phyloP scores from a whole-genome alignment of 2,888 invertebrate species.

The Parnassius orleans region DNA sequence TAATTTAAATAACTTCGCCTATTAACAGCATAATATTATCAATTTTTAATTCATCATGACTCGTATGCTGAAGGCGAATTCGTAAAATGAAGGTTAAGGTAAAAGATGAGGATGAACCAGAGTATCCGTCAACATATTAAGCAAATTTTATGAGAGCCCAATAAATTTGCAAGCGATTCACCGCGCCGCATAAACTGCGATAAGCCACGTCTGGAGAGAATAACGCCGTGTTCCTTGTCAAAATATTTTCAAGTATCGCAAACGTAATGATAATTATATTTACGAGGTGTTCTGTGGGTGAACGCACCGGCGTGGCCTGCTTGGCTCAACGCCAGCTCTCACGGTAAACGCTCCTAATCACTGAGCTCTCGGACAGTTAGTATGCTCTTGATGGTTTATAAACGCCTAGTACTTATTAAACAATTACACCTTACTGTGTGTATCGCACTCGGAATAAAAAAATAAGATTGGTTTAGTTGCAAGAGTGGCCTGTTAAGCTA shows the following conservation, averaged over 20 bases:
- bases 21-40: too few species aligned
- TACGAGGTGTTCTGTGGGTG: conserved; percentile 52
- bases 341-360: conserved; percentile 76
- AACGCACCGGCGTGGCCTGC: conserved; percentile 74
- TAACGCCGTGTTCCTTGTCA: conserved; percentile 31
- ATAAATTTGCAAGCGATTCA: conserved; percentile 12
- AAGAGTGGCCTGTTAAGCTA: too few species aligned
- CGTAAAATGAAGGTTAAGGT: conserved; percentile 17
- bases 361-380: conserved; percentile 61
- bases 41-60: not conserved
- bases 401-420: conserved; percentile 66
- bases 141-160: conserved; percentile 18
- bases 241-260: conserved; percentile 57
- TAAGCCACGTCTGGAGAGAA: conserved; percentile 22
- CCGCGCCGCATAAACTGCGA: conserved; percentile 8
- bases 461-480: too few species aligned
- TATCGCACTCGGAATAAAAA: too few species aligned
- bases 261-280: conserved; percentile 56
- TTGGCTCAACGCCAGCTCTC: conserved; percentile 75
- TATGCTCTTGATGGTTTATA: conserved; percentile 69
- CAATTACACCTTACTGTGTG: conserved; percentile 30
- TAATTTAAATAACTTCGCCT: not conserved
- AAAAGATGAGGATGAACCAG: conserved; percentile 6
- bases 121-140: conserved; percentile 13
- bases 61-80: not conserved